Evolutionary conservation across 2,113 vertebrate species (phyloP).

Genomic region (Cynocephalus volans): DNA sequence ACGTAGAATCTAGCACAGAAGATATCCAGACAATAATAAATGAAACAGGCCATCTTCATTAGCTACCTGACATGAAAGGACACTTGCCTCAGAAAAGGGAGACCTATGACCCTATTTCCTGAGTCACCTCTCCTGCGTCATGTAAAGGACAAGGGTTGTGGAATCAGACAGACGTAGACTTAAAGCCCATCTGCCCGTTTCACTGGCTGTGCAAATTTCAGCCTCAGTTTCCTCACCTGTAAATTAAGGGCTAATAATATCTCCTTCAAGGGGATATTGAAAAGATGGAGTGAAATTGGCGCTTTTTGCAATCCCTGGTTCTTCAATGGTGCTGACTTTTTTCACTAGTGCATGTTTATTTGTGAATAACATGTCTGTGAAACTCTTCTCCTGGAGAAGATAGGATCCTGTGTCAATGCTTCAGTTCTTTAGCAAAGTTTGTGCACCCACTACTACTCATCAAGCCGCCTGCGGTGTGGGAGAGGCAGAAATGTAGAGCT

Average conservation of each 20-base stretch:
- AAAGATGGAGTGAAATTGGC: neutral
- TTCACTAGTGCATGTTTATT: neutral
- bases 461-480: neutral
- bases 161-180: neutral
- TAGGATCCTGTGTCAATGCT: neutral
- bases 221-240: neutral
- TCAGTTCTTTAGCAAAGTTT: neutral
- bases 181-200: neutral
- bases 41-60: neutral
- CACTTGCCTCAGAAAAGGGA: constrained; percentile 11
- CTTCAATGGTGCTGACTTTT: neutral
- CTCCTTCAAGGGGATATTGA: neutral
- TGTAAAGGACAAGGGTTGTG: constrained; percentile 46
- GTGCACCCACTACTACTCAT: too few species aligned
- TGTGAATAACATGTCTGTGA: neutral
- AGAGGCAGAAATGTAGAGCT: constrained; percentile 3
- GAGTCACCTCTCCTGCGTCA: constrained; percentile 54
- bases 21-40: constrained; percentile 4
- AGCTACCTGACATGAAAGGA: constrained; percentile 23
- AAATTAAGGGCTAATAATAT: neutral
- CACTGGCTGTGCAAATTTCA: neutral
- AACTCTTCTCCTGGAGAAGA: neutral
- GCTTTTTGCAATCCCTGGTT: neutral
- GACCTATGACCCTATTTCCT: constrained; percentile 53
- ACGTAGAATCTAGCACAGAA: neutral